phyloP scores from a whole-genome alignment of 1,140 invertebrate genomes.

The Lethocerus indicus region DNA sequence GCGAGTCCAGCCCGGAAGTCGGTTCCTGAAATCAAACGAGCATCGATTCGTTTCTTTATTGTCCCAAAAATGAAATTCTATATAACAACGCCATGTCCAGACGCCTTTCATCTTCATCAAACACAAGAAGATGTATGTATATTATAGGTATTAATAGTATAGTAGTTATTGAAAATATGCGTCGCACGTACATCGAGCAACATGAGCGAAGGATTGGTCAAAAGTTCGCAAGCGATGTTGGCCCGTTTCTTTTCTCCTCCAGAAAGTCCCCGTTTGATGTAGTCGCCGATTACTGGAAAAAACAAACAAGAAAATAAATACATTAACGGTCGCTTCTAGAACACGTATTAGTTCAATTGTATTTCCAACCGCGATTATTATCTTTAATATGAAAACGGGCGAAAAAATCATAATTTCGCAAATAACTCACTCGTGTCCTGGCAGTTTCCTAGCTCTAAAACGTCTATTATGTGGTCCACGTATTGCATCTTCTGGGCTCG shows the following conservation, averaged over 20 bases:
- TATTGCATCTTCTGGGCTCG: constrained; percentile 56
- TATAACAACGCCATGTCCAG: too few species aligned
- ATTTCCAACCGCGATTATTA: too few species aligned
- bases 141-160: too few species aligned
- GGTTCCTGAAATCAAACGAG: constrained; percentile 54
- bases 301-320: background rate
- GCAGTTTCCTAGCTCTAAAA: constrained; percentile 55
- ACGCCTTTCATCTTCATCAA: too few species aligned
- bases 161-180: background rate
- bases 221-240: constrained; percentile 71
- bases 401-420: background rate
- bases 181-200: constrained; percentile 60
- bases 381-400: background rate
- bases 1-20: constrained; percentile 70
- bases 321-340: background rate
- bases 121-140: too few species aligned
- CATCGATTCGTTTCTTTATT: too few species aligned
- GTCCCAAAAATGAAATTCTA: too few species aligned
- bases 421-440: constrained; percentile 52
- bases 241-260: constrained; percentile 77
- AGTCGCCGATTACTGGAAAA: constrained; percentile 55
- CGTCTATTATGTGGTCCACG: constrained; percentile 64
- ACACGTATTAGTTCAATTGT: too few species aligned
- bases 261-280: constrained; percentile 58
- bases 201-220: constrained; percentile 71